phyloP scores from a whole-genome alignment of 2,888 invertebrate species.

The Osmoderma eremita region DNA sequence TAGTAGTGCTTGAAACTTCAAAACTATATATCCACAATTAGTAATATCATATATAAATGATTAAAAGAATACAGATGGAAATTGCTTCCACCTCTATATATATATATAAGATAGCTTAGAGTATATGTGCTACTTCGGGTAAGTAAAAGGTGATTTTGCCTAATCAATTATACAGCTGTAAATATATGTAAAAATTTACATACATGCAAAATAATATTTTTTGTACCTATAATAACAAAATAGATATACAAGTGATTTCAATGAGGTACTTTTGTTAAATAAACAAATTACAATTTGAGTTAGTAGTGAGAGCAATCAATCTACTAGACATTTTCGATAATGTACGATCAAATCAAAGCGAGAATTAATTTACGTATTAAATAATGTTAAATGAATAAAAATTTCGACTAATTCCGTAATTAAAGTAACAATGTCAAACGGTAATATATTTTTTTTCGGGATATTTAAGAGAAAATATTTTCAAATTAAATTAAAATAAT shows the following conservation, averaged over 20 bases:
- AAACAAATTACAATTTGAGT: slow-evolving; percentile 8
- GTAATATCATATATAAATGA: too few relatives aligned
- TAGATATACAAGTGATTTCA: not conserved
- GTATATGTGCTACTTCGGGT: too few relatives aligned
- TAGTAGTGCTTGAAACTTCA: slow-evolving; percentile 7
- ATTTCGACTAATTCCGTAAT: not conserved
- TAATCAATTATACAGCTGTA: slow-evolving; percentile 10
- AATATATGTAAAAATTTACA: slow-evolving; percentile 15
- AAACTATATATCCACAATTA: too few relatives aligned
- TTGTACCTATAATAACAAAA: not conserved
- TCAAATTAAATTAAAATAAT: too few relatives aligned
- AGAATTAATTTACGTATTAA: slow-evolving; percentile 3
- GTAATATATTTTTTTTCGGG: not conserved
- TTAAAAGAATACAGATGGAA: too few relatives aligned
- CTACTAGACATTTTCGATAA: slow-evolving; percentile 4
- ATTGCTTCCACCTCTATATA: too few relatives aligned
- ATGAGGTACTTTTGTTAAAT: slow-evolving; percentile 17
- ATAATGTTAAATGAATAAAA: slow-evolving; percentile 32
- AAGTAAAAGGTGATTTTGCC: too few relatives aligned
- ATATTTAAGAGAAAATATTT: too few relatives aligned
- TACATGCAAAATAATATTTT: slow-evolving; percentile 21
- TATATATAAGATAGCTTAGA: too few relatives aligned
- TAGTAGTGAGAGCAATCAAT: slow-evolving; percentile 18
- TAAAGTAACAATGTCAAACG: not conserved
- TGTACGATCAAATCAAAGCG: slow-evolving; percentile 1